Percentiles rank a stretch among this genome's conserved stretches.
These are phyloP conservation scores for Trogon surrucura DNA, from an alignment of 2,113 vertebrate species.

Conservation along the genomic window DNA sequence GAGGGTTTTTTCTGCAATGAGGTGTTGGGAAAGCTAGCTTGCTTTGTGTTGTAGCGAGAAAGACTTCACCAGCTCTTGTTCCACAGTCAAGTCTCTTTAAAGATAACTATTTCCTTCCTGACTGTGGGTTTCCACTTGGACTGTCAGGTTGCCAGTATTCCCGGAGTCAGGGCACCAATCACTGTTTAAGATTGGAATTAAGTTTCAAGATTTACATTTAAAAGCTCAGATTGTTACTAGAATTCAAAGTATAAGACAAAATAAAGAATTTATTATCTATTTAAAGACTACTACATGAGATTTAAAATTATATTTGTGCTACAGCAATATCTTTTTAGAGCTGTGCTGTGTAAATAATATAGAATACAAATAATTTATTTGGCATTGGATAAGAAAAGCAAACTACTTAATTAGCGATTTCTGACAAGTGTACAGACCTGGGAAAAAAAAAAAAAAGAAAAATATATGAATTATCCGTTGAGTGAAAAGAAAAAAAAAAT, in stretches of 20 bases:
- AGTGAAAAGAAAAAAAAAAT: not conserved
- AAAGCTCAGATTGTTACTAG: not conserved
- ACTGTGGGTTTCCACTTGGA: not conserved
- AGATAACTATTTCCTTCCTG: not conserved
- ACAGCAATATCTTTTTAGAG: not conserved
- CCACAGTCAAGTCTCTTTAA: not conserved
- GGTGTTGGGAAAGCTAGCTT: not conserved
- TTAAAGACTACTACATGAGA: not conserved
- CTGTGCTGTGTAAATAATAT: not conserved
- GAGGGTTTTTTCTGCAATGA: not conserved
- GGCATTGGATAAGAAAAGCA: not conserved
- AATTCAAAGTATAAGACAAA: not conserved
- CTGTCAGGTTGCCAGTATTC: not conserved
- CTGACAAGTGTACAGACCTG: not conserved
- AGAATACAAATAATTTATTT: not conserved
- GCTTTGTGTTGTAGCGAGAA: not conserved
- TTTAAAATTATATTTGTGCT: not conserved
- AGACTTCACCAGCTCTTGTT: not conserved
- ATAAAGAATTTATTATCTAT: not conserved
- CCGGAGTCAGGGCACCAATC: not conserved
- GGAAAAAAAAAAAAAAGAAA: not conserved
- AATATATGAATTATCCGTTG: not conserved
- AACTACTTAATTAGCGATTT: not conserved
- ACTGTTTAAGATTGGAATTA: not conserved
- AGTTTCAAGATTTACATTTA: not conserved